Evolutionary conservation across 2,888 invertebrate species (phyloP), one percentile per base, ranked within the genome.

Genomic region (Erebia ligea): DNA sequence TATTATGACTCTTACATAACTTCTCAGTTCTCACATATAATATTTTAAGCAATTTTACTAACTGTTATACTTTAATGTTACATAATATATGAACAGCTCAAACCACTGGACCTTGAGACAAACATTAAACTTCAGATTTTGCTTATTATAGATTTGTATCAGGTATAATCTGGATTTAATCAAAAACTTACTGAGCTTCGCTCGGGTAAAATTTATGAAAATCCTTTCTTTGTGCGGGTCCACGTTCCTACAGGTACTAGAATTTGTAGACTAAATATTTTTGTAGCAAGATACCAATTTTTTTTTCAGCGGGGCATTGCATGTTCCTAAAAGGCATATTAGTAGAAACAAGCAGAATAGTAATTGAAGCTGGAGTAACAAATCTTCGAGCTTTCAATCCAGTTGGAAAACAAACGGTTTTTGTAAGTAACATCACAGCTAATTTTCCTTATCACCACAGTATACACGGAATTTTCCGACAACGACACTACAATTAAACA

Each of bases 221-320:
- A 50, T 4, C 50, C 50, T 50, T n/a, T 50, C 15, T n/a, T n/a
- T n/a, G n/a, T n/a, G n/a, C n/a, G n/a, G 15, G 50, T n/a, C 8
- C n/a, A 17, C n/a, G 8, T 50, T n/a, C 15, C n/a, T n/a, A 5
- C n/a, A 15, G n/a, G n/a, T 50, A 25, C 34, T 34, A 34, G 34
- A 34, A 34, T 34, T 34, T 34, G 34, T 45, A 45, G 45, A 11
- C 45, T 15, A 54, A 54, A 56, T 21, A 11, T 19, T 25, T 56
- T 21, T 13, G 21, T 21, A 19, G 21, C 6, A 34, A 2, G 1
- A 11, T 13, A 5, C n/a, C n/a, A n/a, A 19, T 17, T 11, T 13
- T 17, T 69, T 63, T 88, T 86, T 52, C 76, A 92, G 92, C 92
- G 75, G 92, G 87, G 0, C 92, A 92, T 72, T 92, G 92, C 69